Conservation (phyloP, 2,888 invertebrate species). For the Pycnomerus fuliginosus region DNA sequence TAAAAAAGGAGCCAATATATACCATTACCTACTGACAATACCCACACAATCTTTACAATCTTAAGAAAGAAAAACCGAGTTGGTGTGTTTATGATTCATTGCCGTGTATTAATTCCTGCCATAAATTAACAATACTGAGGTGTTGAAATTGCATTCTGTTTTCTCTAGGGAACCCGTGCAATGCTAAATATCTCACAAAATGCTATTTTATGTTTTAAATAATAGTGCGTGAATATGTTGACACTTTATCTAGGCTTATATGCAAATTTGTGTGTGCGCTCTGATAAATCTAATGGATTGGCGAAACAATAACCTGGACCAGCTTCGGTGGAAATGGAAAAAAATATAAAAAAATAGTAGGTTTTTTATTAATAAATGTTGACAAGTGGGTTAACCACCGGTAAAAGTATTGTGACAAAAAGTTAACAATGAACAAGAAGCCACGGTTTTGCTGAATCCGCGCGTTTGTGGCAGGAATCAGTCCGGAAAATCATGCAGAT, state of each 20-base stretch:
- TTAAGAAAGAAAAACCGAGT: slow-evolving; percentile 3
- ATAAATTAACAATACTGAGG: slow-evolving; percentile 26
- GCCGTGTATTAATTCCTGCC: slow-evolving; percentile 18
- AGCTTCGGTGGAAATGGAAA: too few species aligned
- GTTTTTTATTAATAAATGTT: too few species aligned
- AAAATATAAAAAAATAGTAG: too few species aligned
- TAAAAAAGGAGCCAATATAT: slow-evolving; percentile 1
- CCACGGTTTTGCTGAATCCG: too few species aligned
- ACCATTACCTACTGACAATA: slow-evolving; percentile 1
- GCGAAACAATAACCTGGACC: too few species aligned
- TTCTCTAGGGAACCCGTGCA: slow-evolving; percentile 44
- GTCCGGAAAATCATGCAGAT: slow-evolving; percentile 38
- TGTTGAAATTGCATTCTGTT: slow-evolving; percentile 40
- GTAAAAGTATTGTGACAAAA: too few species aligned
- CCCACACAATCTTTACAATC: slow-evolving; percentile 10
- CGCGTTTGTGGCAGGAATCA: slow-evolving; percentile 35
- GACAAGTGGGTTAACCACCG: too few species aligned
- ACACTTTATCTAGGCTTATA: slow-evolving; percentile 21
- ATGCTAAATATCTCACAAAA: slow-evolving; percentile 33
- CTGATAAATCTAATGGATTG: too few species aligned
- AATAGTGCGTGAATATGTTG: slow-evolving; percentile 21
- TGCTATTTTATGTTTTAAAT: slow-evolving; percentile 14
- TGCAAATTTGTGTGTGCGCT: slow-evolving; percentile 20
- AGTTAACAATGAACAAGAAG: too few species aligned
- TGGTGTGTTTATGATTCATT: slow-evolving; percentile 18